Percentiles rank a stretch among this genome's conserved stretches.
phyloP scores from a whole-genome alignment of 2,888 invertebrate genomes.

The Noctua fimbriata region DNA sequence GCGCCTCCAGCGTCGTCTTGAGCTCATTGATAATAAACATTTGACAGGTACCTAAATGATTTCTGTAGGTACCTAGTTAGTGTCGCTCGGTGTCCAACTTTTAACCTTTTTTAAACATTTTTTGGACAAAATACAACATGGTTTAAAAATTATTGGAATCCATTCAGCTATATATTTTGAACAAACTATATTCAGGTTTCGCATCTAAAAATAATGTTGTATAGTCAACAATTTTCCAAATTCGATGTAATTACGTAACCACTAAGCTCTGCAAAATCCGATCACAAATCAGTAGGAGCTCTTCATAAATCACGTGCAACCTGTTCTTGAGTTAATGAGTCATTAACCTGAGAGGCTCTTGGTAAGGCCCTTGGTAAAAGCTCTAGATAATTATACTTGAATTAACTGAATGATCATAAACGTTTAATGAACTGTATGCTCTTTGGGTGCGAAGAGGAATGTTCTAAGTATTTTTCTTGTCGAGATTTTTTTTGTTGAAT shows the following conservation, averaged over 20 bases:
- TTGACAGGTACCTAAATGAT: too few relatives aligned
- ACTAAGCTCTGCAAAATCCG: constrained; percentile 31
- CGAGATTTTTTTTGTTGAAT: neutral
- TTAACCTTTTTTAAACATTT: too few relatives aligned
- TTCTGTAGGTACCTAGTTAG: too few relatives aligned
- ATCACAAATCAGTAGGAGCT: constrained; percentile 56
- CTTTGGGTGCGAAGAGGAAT: constrained; percentile 3
- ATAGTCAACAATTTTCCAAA: constrained; percentile 7
- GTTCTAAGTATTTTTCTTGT: neutral
- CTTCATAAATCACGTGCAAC: constrained; percentile 46
- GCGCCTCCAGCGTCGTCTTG: too few relatives aligned
- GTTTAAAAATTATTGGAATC: too few relatives aligned
- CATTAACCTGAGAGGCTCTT: constrained; percentile 55
- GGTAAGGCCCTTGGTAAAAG: constrained; percentile 11
- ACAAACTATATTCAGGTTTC: too few relatives aligned
- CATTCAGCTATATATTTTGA: too few relatives aligned
- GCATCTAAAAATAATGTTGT: too few relatives aligned
- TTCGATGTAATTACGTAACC: constrained; percentile 21
- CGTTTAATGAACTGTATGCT: constrained; percentile 55
- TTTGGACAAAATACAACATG: too few relatives aligned
- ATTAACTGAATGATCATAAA: constrained; percentile 61
- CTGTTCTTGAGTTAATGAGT: constrained; percentile 60
- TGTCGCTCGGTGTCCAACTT: too few relatives aligned
- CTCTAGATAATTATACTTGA: constrained; percentile 62
- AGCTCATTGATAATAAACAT: too few relatives aligned